Percentiles rank a stretch among this genome's conserved stretches.
phyloP scores from a whole-genome alignment of 2,113 vertebrate species.

The Puma concolor region DNA sequence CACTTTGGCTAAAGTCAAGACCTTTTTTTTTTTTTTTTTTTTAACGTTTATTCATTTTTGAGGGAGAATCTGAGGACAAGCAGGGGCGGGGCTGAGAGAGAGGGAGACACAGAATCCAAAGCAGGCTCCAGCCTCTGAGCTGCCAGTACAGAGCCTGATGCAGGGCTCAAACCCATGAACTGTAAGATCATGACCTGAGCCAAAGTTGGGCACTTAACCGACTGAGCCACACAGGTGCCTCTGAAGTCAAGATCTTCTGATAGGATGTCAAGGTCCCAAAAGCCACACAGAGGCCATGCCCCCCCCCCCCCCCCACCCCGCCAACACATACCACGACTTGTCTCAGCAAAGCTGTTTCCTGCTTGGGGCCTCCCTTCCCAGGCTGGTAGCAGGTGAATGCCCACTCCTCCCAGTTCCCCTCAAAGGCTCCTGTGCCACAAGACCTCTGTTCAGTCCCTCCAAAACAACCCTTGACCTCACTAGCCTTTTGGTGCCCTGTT shows the following conservation, averaged over 20 bases:
- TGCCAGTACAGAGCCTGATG: no score
- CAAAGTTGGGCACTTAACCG: no score
- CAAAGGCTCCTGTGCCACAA: not conserved
- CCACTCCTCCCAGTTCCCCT: not conserved
- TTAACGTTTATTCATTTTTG: no score
- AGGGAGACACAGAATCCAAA: no score
- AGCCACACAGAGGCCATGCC: not conserved
- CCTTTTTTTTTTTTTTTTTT: no score
- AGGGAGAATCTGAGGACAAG: no score
- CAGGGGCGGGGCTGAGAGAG: no score
- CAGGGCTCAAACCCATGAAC: no score
- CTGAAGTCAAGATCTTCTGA: not conserved
- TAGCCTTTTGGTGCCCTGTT: not conserved
- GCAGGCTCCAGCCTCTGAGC: no score
- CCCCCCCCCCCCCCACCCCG: rapidly evolving
- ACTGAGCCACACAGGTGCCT: no score
- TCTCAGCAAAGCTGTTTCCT: not conserved
- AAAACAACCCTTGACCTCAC: not conserved
- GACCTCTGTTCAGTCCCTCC: no score
- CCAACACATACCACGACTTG: not conserved
- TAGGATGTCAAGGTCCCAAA: not conserved
- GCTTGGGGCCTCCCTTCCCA: not conserved
- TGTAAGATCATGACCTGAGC: no score
- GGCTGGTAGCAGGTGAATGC: not conserved
- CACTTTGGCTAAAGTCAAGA: not conserved